Percentiles rank a stretch among this genome's conserved stretches.
phyloP scores from a whole-genome alignment of 2,797 vertebrate species.

The Morelia viridis region DNA sequence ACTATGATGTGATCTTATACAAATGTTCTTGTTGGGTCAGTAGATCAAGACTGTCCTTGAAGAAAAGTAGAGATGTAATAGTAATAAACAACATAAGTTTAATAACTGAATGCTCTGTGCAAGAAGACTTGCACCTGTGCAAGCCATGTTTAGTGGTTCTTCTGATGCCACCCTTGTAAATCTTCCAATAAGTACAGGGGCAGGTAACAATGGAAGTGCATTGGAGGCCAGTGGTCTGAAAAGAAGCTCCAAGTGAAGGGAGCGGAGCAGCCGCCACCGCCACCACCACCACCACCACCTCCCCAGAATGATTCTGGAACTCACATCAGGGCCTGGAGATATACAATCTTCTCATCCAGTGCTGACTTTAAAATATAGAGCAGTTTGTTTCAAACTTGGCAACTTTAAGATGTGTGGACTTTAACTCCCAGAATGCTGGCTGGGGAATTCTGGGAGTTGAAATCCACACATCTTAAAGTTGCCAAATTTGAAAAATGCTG shows the following conservation, averaged over 20 bases:
- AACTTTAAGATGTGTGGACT: background rate
- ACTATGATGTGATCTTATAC: background rate
- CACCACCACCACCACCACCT: too few species aligned
- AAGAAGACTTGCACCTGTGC: background rate
- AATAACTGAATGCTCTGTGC: background rate
- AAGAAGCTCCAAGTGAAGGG: background rate
- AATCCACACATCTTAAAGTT: background rate
- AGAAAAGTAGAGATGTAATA: background rate
- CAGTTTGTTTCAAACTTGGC: background rate
- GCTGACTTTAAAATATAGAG: background rate
- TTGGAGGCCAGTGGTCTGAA: background rate
- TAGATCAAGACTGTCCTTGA: background rate
- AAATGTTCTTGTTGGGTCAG: background rate
- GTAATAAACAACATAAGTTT: background rate
- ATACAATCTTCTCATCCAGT: background rate
- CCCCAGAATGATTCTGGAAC: background rate
- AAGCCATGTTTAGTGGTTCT: background rate
- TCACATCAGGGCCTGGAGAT: background rate
- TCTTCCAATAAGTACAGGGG: background rate
- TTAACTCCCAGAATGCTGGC: background rate
- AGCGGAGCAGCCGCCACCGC: background rate
- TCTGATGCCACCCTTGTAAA: background rate
- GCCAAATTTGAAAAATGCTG: background rate
- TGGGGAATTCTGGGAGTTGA: background rate
- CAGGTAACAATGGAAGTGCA: background rate